Base-by-base conservation (phyloP, 2,888 invertebrate species). In the Blastobasis lacticolella region DNA sequence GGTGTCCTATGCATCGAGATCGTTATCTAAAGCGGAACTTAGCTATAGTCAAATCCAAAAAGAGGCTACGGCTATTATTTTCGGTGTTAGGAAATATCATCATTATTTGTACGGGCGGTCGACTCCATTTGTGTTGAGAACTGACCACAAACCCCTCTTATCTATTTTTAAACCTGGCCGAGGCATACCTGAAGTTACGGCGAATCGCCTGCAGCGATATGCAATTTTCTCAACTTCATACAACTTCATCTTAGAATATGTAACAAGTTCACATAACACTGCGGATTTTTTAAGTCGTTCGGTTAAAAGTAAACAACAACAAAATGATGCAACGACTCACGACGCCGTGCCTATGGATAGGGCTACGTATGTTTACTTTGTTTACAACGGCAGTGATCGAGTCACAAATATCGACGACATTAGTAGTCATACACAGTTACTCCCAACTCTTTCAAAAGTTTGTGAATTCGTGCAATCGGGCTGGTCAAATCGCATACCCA, bases 141-240 rank as follows among this genome's bases (percentile, higher is more conserved):
- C n/a, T n/a, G n/a, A n/a, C 38, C n/a, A n/a, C n/a, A n/a, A n/a
- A n/a, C n/a, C n/a, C n/a, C n/a, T n/a, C n/a, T n/a, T n/a, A n/a
- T n/a, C n/a, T n/a, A n/a, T n/a, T n/a, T n/a, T n/a, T n/a, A n/a
- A n/a, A n/a, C n/a, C n/a, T n/a, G n/a, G n/a, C 9, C 6, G 48
- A 10, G 62, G 60, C 5, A 45, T 62, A 5, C 58, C 62, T 0
- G 57, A 58, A 48, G 48, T 58, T 10, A 51, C 59, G 0, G 61
- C 58, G 1, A 59, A 57, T 38, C 38, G 60, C 4, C 46, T 53
- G n/a, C 53, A 53, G 49, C 10, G 53, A 38, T 53, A 53, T 9
- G 53, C 50, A 38, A 4, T 53, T 8, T 53, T 50, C 45, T 37
- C 48, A 37, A 10, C 45, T 5, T 40, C 41, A 0, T 51, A 49